Base-by-base conservation (phyloP, 1,140 invertebrate genomes). In the Achatina immaculata region DNA sequence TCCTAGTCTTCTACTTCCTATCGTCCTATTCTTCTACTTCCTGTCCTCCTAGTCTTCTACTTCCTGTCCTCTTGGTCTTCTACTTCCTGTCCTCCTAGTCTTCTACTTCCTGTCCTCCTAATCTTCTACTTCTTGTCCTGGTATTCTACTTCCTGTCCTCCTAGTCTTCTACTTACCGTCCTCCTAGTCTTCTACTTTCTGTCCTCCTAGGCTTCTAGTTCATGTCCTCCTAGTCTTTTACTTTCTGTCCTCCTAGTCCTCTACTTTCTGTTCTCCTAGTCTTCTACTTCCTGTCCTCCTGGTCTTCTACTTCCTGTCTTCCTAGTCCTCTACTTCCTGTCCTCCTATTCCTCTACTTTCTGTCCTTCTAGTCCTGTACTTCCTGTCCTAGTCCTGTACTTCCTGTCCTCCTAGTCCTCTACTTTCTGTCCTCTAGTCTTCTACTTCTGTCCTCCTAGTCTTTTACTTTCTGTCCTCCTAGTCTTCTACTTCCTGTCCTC, bases 281-380 rank as follows among this genome's bases (percentile, higher is more conserved):
- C 55, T 58, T 58, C 55, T 58, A 19, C 55, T 14, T 58, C 55
- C n/a, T 58, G 11, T 58, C n/a, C 55, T 58, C n/a, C 55, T 58
- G n/a, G 6, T 58, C 55, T 58, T 58, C 55, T 58, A 19, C 55
- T 58, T 58, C 55, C n/a, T 58, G 11, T 58, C n/a, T 24, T 14
- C n/a, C 55, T 58, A n/a, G 6, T 58, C 55, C n/a, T 58, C 55
- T 58, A 19, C 55, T 14, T 58, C 55, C n/a, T 58, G 11, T 58
- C n/a, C 55, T 58, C n/a, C 55, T n/a, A n/a, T n/a, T 58, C 55
- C n/a, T 58, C 55, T 58, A 19, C 55, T 58, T 58, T 24, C n/a
- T 58, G 11, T 58, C n/a, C 55, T 14, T 58, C 55, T 58, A n/a
- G n/a, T 58, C 55, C n/a, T 58, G 11, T 58, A 11, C n/a, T 58